phyloP scores from a whole-genome alignment of 2,888 invertebrate genomes.

The Lochmaea crataegi region DNA sequence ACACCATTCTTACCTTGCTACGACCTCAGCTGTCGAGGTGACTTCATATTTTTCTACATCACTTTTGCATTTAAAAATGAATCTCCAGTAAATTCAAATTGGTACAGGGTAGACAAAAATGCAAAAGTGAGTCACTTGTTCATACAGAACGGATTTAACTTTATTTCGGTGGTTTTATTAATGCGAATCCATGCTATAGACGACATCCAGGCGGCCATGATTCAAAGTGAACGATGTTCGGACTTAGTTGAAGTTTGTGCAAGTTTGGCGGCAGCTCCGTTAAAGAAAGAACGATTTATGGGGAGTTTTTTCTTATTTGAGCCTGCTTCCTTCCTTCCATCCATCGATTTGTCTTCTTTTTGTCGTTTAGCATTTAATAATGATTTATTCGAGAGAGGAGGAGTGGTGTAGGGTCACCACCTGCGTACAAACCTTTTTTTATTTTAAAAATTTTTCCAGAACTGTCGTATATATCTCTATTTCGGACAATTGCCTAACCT shows the following conservation, averaged over 20 bases:
- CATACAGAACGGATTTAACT: constrained; percentile 48
- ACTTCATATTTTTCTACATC: no score
- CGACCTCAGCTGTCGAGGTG: no score
- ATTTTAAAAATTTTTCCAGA: constrained; percentile 41
- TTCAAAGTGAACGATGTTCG: constrained; percentile 65
- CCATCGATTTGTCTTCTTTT: constrained; percentile 65
- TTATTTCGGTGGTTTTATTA: constrained; percentile 55
- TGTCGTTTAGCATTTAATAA: constrained; percentile 65
- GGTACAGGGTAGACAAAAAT: background rate
- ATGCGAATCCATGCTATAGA: constrained; percentile 63
- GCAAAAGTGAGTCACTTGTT: constrained; percentile 24
- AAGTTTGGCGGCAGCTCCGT: constrained; percentile 61
- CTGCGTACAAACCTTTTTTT: constrained; percentile 47
- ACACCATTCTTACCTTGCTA: no score
- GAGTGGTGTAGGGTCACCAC: constrained; percentile 53
- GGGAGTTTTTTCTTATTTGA: constrained; percentile 60
- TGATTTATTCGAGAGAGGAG: constrained; percentile 58
- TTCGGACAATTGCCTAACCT: background rate
- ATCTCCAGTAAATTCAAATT: no score
- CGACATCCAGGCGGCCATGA: constrained; percentile 63
- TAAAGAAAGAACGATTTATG: constrained; percentile 65
- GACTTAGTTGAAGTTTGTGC: constrained; percentile 65
- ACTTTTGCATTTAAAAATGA: no score
- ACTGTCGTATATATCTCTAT: constrained; percentile 18
- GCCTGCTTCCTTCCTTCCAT: constrained; percentile 61